Evolutionary conservation across 2,113 vertebrate genomes (phyloP).

Genomic region (Ceyx margarethae): DNA sequence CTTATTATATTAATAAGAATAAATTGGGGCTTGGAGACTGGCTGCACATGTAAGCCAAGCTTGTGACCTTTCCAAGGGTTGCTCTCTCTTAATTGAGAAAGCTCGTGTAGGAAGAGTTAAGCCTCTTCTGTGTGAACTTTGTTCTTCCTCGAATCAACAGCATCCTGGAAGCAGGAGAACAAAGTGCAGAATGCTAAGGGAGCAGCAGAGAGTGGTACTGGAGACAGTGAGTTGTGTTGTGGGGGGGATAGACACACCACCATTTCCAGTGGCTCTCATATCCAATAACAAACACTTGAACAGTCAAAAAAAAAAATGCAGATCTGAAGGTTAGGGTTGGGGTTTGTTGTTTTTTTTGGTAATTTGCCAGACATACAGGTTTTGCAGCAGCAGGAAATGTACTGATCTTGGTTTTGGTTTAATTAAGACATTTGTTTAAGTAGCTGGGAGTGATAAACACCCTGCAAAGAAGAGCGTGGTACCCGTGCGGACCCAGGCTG

Average conservation of each 20-base stretch:
- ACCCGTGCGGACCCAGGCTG: background rate
- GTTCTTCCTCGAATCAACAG: background rate
- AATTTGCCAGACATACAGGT: background rate
- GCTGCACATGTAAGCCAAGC: background rate
- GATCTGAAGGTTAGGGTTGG: no score
- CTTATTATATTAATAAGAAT: slow-evolving; percentile 78
- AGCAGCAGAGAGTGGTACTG: accelerated
- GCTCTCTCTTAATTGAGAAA: background rate
- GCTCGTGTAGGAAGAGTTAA: background rate
- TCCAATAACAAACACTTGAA: background rate
- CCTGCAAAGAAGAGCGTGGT: background rate
- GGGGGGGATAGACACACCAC: background rate
- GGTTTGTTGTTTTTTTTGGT: background rate
- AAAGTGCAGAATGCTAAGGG: background rate
- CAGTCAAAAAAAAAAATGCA: background rate
- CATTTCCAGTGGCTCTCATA: accelerated
- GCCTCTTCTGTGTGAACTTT: background rate
- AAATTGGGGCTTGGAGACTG: slow-evolving; percentile 55
- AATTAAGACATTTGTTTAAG: slow-evolving; percentile 5
- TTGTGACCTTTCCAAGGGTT: slow-evolving; percentile 4
- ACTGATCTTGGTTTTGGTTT: background rate
- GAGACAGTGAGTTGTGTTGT: background rate
- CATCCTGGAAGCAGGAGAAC: background rate
- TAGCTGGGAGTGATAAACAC: background rate
- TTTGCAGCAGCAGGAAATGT: background rate